A percentile compares a stretch with the other conserved stretches of the same genome.
phyloP scores from a whole-genome alignment of 2,888 invertebrate species.

The Nomada ferruginata region DNA sequence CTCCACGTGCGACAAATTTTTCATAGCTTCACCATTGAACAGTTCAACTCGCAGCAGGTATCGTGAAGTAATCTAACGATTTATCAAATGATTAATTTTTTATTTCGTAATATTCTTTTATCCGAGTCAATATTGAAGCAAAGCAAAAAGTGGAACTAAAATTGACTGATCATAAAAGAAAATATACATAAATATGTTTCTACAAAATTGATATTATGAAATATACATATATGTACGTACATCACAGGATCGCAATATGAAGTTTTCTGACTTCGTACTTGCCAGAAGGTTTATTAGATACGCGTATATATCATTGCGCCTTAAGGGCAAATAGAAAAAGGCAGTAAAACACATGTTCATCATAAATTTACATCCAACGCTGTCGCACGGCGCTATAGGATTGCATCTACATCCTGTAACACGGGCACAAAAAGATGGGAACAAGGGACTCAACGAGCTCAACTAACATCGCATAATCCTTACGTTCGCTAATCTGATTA shows the following conservation, averaged over 20 bases:
- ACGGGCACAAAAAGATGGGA: constrained; percentile 29
- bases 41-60: not conserved
- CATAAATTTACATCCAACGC: constrained; percentile 15
- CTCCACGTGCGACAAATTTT: constrained; percentile 8
- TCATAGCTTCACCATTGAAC: not conserved
- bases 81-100: not conserved
- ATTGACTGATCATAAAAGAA: not conserved
- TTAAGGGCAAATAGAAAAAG: constrained; percentile 16
- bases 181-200: too few relatives aligned
- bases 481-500: constrained; percentile 45
- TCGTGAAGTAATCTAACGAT: not conserved
- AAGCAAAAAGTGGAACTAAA: not conserved
- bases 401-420: constrained; percentile 38
- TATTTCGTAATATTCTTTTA: not conserved
- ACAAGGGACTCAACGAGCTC: constrained; percentile 31
- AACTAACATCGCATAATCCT: constrained; percentile 35
- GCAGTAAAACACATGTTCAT: constrained; percentile 31
- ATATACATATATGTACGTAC: too few relatives aligned
- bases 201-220: too few relatives aligned
- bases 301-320: not conserved
- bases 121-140: not conserved
- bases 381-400: constrained; percentile 34
- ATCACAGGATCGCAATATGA: not conserved
- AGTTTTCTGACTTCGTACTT: not conserved
- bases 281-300: not conserved